These are phyloP conservation scores for Clamator glandarius DNA, from an alignment of 2,797 vertebrate genomes.

Conservation along the genomic window DNA sequence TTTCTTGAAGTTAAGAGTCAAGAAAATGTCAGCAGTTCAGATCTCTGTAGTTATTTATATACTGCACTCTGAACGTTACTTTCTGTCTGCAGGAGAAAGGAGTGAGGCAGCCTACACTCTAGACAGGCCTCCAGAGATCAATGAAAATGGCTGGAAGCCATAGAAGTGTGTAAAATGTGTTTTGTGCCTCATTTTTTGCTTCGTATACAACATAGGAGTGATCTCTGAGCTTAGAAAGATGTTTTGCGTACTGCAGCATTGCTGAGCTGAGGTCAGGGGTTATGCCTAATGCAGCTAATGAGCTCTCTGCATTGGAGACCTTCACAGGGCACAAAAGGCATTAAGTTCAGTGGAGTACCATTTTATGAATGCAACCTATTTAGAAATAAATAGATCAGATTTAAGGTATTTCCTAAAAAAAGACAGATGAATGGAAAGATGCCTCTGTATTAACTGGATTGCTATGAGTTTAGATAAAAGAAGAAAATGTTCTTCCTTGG, in stretches of 20 bases:
- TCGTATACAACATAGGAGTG: neutral
- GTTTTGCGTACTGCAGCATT: neutral
- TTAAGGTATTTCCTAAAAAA: neutral
- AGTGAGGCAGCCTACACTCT: neutral
- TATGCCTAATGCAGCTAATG: neutral
- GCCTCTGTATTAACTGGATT: neutral
- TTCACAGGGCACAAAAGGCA: accelerated
- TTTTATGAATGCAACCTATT: neutral
- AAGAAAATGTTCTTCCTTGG: neutral
- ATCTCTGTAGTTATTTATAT: neutral
- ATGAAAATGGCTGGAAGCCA: neutral
- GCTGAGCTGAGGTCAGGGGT: neutral
- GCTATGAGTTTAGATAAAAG: neutral
- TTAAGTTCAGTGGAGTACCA: neutral
- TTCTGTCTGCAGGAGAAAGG: neutral
- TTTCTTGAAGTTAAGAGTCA: neutral
- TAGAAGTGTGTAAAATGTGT: neutral
- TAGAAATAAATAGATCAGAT: neutral
- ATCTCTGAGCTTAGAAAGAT: neutral
- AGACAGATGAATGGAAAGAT: neutral
- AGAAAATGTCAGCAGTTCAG: neutral
- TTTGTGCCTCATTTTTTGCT: neutral
- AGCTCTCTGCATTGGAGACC: neutral
- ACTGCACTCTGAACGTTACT: neutral
- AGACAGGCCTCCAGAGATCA: neutral